Evolutionary conservation across 2,888 invertebrate genomes (phyloP), one percentile per base, ranked within the genome.

Genomic region (Aromia moschata): DNA sequence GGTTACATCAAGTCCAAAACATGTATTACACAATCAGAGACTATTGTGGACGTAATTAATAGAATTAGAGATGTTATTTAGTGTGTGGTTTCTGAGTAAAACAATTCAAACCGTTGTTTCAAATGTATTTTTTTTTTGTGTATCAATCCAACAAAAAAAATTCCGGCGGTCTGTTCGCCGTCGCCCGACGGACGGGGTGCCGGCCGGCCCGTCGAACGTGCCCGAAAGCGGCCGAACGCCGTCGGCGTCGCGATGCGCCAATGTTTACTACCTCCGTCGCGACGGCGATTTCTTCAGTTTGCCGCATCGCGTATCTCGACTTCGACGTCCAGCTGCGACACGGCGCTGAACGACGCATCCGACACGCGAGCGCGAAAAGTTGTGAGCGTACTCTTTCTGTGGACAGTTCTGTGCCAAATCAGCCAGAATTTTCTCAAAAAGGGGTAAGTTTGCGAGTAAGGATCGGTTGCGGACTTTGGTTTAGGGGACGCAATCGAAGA

Each of bases 241-340:
- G 30, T 56, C 64, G 64, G 58, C 76, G 74, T 77, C 76, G 75
- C 77, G 79, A 77, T 78, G 78, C 79, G 75, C 77, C 71, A 77
- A 68, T 75, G 75, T 77, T 77, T 77, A 77, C 77, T 73, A 70
- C 73, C 69, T 72, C 71, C 78, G 78, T 75, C 77, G 77, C 72
- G 78, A 75, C 77, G 74, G 61, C 64, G 68, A 63, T 73, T 75
- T 73, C 74, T 75, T 79, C 72, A 79, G 79, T 79, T 76, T 77
- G 74, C 72, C 74, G 75, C 73, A 75, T 71, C 73, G 71, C 73
- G 76, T 69, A 66, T 69, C 52, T 62, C 25, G 30, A 36, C 37
- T 54, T 44, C 31, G 64, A 62, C 62, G 64, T 53, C 43, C 30
- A 31, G 59, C 52, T 52, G 46, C 62, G 31, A 31, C 10, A 31